Base-by-base conservation (phyloP, 2,113 vertebrate genomes). In the Embiotoca jacksoni region DNA sequence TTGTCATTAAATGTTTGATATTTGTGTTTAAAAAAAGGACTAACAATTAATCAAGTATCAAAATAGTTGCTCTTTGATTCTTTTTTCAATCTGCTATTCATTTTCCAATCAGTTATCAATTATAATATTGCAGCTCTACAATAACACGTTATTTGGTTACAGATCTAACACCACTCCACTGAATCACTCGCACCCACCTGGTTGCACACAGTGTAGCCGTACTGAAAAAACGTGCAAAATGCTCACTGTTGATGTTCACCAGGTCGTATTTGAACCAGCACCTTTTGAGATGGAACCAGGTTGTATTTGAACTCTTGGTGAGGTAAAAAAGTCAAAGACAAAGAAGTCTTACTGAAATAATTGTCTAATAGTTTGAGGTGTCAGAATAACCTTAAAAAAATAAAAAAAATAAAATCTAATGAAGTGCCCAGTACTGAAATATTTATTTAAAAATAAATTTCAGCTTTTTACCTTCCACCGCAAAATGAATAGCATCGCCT, bases 241-340 rank as follows among this genome's bases (percentile, higher is more conserved):
- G 88, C 39, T 91, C 83, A 4, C 75, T 85, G 84, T 83, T 89
- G 78, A 90, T 85, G 63, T 80, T 80, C 41, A 85, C 36, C 69
- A 78, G 30, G 71, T 91, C 54, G 8, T 81, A 84, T 35, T 68
- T 23, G 23, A 23, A 23, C 23, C 23, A 23, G 23, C 23, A 23
- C 23, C 23, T 23, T 23, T 23, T 23, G 23, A 23, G 23, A 23
- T 23, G 23, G 23, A 23, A 85, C 36, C 69, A 78, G 30, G 71
- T 91, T 50, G 8, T 81, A 84, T 35, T 68, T 84, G 58, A 88
- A 80, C 75, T 90, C 76, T 74, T 23, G 23, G 23, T 23, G 23
- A 23, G 23, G 23, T 23, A 23, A 23, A 23, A 49, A 15, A 11
- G 49, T 15, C 11, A 14, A 16, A 50, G 16, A n/a, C 6, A 2